A percentile compares a stretch with the other conserved stretches of the same genome.
Conservation (phyloP, 2,113 vertebrate species). For the Salvelinus alpinus region DNA sequence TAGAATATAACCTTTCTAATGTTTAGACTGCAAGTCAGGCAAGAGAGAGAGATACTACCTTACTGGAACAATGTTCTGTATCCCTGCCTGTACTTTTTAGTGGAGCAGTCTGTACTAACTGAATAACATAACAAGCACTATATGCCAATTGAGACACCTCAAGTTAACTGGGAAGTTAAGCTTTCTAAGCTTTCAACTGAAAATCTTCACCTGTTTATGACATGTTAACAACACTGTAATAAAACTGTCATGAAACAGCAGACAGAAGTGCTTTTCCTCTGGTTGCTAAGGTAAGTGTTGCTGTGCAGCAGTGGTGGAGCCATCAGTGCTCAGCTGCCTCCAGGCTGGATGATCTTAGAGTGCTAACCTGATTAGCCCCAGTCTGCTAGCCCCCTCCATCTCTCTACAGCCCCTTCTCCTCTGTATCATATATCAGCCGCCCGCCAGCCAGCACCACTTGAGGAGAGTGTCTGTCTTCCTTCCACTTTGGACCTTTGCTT, state of each 20-base stretch:
- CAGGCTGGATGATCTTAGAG: conserved; percentile 15
- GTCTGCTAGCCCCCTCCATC: conserved; percentile 8
- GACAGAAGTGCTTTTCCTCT: background rate
- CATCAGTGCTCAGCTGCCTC: background rate
- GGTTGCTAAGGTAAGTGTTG: conserved; percentile 12
- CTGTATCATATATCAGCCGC: conserved; percentile 33
- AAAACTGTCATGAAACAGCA: background rate
- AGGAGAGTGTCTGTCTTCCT: conserved; percentile 29
- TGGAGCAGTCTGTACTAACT: no score
- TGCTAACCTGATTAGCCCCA: conserved; percentile 39
- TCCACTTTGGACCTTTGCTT: conserved; percentile 46
- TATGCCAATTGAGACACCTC: no score
- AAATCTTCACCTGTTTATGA: background rate
- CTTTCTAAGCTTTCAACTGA: background rate
- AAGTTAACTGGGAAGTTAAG: background rate
- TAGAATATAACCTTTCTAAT: background rate
- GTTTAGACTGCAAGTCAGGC: background rate
- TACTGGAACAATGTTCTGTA: no score
- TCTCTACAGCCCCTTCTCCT: conserved; percentile 8
- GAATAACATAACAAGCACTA: no score
- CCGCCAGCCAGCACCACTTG: background rate
- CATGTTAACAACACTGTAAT: background rate
- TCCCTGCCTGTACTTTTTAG: no score
- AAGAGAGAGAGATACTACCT: background rate
- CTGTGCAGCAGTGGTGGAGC: background rate